Evolutionary conservation across 2,797 vertebrate genomes (phyloP).

Genomic region (Ibycter americanus): DNA sequence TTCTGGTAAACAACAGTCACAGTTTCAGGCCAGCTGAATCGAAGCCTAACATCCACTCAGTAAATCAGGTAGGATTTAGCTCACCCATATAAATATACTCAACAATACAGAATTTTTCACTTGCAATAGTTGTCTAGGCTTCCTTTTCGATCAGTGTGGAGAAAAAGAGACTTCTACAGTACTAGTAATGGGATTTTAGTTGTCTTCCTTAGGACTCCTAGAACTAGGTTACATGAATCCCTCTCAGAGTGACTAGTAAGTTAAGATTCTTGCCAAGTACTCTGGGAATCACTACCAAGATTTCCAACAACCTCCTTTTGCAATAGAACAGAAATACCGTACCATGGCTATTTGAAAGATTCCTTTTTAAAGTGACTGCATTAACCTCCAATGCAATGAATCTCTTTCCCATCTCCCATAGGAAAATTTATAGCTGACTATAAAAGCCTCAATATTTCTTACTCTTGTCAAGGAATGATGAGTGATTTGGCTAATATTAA

Average conservation of each 20-base stretch:
- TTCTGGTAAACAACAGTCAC: not conserved
- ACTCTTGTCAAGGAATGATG: not conserved
- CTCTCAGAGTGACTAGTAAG: not conserved
- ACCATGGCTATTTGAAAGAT: not conserved
- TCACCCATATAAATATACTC: not conserved
- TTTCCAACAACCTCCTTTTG: not conserved
- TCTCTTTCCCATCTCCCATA: not conserved
- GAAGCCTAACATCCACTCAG: not conserved
- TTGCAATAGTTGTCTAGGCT: not conserved
- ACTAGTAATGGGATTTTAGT: not conserved
- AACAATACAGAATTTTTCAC: not conserved
- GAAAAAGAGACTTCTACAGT: not conserved
- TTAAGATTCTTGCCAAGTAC: not conserved
- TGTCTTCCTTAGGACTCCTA: not conserved
- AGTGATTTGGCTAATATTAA: conserved; percentile 27
- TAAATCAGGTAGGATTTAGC: not conserved
- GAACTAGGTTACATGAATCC: not conserved
- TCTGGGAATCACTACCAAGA: not conserved
- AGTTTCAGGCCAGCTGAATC: not conserved
- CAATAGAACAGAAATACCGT: not conserved
- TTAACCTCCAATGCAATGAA: conserved; percentile 22
- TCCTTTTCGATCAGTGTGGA: not conserved
- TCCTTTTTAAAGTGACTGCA: not conserved
- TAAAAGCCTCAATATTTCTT: conserved; percentile 26
- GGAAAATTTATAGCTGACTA: conserved; percentile 5